Percentiles rank a stretch among this genome's conserved stretches.
Evolutionary conservation across 2,113 vertebrate species (phyloP).

Genomic region (Chunga burmeisteri): DNA sequence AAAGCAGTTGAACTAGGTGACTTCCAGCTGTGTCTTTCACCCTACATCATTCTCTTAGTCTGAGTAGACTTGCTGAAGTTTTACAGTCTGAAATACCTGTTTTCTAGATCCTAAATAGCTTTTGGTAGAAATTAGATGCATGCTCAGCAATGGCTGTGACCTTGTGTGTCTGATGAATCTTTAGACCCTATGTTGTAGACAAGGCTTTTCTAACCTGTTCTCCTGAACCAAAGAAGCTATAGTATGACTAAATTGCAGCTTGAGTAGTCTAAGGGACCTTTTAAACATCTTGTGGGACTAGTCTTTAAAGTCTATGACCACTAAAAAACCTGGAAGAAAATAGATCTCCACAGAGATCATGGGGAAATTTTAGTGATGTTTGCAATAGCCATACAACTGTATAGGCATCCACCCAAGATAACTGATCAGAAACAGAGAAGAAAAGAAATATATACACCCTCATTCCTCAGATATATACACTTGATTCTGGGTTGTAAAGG

Average conservation of each 20-base stretch:
- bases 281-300: background rate
- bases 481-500: background rate
- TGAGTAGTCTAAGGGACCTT: background rate
- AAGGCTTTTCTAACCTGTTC: background rate
- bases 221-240: background rate
- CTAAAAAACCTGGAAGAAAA: background rate
- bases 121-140: background rate
- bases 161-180: background rate
- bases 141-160: background rate
- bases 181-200: background rate
- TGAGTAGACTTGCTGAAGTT: background rate
- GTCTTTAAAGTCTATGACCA: background rate
- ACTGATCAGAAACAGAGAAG: background rate
- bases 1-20: background rate
- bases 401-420: background rate
- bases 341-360: background rate
- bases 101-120: background rate
- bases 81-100: background rate
- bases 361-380: background rate
- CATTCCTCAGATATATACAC: background rate
- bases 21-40: background rate
- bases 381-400: background rate
- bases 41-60: background rate
- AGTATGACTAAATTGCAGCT: background rate
- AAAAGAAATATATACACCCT: background rate